Percentiles rank a stretch among this genome's conserved stretches.
phyloP scores from a whole-genome alignment of 2,797 vertebrate genomes.

The Botia almorhae region DNA sequence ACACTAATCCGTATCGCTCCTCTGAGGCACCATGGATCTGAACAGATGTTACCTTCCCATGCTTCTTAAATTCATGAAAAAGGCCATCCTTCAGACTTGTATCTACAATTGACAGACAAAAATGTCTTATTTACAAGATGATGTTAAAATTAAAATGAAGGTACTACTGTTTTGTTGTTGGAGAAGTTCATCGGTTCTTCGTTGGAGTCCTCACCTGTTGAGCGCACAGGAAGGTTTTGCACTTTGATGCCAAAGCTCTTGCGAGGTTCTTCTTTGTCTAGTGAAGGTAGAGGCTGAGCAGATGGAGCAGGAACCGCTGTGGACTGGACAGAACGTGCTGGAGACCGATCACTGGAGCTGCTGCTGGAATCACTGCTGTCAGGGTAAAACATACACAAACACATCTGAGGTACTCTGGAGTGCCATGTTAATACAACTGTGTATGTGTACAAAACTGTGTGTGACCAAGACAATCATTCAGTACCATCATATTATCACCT shows the following conservation, averaged over 20 bases:
- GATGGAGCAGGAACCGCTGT: conserved; percentile 94
- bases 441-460: too few relatives aligned
- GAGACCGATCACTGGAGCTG: conserved; percentile 96
- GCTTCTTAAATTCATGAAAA: conserved; percentile 99
- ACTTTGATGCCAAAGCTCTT: conserved; percentile 99
- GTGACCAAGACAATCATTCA: too few relatives aligned
- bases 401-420: neutral
- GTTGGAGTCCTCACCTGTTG: conserved; percentile 84
- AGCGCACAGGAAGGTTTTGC: conserved; percentile 98
- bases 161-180: too few relatives aligned
- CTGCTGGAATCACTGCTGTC: conserved; percentile 93
- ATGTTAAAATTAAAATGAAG: too few relatives aligned
- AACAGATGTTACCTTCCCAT: conserved; percentile 97
- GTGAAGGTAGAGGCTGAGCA: conserved; percentile 86
- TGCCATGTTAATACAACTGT: neutral
- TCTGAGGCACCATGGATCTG: conserved; percentile 96
- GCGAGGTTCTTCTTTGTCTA: conserved; percentile 97
- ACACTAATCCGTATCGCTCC: conserved; percentile 95
- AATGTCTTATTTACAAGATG: too few relatives aligned
- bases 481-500: too few relatives aligned
- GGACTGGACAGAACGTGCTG: conserved; percentile 94
- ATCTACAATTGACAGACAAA: conserved; percentile 74
- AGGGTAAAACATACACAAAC: conserved; percentile 46
- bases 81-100: conserved; percentile 99
- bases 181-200: too few relatives aligned